Conservation (phyloP, 2,113 vertebrate species). For the Gulo gulo region DNA sequence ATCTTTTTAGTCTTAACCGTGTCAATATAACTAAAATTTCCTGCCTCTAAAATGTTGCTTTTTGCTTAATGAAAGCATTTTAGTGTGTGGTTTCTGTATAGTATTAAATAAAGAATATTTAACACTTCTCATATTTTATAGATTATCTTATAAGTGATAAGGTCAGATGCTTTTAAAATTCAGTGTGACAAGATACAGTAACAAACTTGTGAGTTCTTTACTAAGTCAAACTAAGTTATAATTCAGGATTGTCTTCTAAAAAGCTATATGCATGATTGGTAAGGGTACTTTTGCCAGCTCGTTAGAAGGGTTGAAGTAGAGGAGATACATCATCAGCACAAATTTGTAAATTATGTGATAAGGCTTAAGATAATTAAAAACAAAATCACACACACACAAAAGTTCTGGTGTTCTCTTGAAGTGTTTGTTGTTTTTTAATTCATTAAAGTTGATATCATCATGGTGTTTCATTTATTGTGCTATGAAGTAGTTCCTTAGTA, state of each 20-base stretch:
- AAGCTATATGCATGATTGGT: neutral
- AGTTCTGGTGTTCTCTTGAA: neutral
- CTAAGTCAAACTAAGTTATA: neutral
- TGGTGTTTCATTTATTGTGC: neutral
- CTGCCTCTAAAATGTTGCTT: neutral
- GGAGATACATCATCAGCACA: neutral
- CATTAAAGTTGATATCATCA: neutral
- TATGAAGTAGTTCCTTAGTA: neutral
- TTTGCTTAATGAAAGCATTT: neutral
- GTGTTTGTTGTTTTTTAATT: neutral
- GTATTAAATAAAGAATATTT: neutral
- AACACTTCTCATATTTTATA: neutral
- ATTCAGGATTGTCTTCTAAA: neutral
- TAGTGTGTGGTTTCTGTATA: neutral
- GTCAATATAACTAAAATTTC: neutral
- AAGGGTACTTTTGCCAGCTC: neutral
- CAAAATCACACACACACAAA: neutral
- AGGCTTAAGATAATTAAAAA: neutral
- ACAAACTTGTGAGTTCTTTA: neutral
- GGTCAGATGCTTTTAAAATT: neutral
- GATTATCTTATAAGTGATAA: neutral
- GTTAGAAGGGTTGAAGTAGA: neutral
- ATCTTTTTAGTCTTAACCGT: neutral
- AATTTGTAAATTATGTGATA: neutral
- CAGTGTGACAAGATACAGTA: neutral